Base-by-base conservation (phyloP, 1,140 invertebrate species). In the Stenopsyche tienmushanensis region DNA sequence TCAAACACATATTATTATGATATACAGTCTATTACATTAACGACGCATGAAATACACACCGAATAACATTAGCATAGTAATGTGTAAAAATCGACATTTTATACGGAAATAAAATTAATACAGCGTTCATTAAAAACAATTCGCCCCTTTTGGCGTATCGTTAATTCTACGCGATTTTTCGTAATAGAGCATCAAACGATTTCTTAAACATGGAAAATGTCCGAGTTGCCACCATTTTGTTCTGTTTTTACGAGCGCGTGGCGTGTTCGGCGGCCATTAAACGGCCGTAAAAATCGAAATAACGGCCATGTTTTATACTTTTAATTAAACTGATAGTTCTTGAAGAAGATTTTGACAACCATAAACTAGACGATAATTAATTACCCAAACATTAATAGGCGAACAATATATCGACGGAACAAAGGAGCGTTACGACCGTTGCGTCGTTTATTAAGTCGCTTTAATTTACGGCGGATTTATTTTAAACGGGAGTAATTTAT, bases 11-110 rank as follows among this genome's bases (percentile, higher is more conserved):
- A 57, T 41, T 29, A 29, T 5, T 41, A 25, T 21, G 54, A 42
- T 20, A 57, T 49, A 49, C 47, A 10, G 23, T 29, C 20, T 15
- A 53, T 53, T 53, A 13, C 15, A 3, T 18, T 57, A 57, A 57
- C 54, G 57, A 47, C 42, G 57, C 26, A 34, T 60, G 57, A 60
- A 60, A 47, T 60, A 60, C 39, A 23, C 44, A 29, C 20, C 57
- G 42, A 26, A 47, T 60, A 44, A 44, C 25, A 60, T 60, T 60
- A 47, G 20, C 57, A 60, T 60, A 60, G 41, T 26, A 60, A 60
- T 60, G 57, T 23, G 57, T 60, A 25, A 47, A 60, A 60, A 60
- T 29, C 42, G 41, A 17, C 44, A 23, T 18, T 60, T 60, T 59
- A 47, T 8, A 20, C 41, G 21, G 23, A 47, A 60, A 60, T 60